phyloP scores from a whole-genome alignment of 2,888 invertebrate species.

The Melikaiella ostensackeni region DNA sequence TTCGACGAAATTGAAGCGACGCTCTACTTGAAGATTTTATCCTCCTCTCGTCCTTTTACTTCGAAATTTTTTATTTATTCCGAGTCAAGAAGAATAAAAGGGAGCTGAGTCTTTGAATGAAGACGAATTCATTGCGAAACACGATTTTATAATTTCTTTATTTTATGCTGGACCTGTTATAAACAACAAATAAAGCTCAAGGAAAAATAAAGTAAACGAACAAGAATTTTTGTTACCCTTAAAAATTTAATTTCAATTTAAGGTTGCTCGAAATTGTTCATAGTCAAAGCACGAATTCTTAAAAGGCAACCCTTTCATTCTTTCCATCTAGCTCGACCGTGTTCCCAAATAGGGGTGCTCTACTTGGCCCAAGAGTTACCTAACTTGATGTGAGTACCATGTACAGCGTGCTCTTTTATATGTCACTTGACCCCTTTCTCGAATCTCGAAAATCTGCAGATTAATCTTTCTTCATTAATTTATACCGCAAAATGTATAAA shows the following conservation, averaged over 20 bases:
- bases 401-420: constrained; percentile 8
- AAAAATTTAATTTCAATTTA: neutral
- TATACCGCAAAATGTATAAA: neutral
- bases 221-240: neutral
- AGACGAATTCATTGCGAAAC: too few relatives aligned
- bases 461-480: neutral
- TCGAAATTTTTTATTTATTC: constrained; percentile 1
- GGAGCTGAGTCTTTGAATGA: too few relatives aligned
- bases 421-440: neutral
- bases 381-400: constrained; percentile 3
- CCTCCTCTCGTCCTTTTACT: neutral
- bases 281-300: constrained; percentile 20
- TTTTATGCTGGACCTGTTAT: too few relatives aligned
- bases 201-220: neutral
- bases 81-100: neutral
- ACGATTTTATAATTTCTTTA: too few relatives aligned
- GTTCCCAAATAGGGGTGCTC: constrained; percentile 6
- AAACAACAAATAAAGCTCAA: neutral
- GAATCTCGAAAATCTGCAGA: neutral
- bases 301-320: neutral
- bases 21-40: neutral
- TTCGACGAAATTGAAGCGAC: neutral
- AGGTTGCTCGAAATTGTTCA: neutral
- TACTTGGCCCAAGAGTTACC: constrained; percentile 11
- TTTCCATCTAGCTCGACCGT: neutral